Conservation (phyloP, 2,888 invertebrate species). For the Lasioglossum zephyrum region DNA sequence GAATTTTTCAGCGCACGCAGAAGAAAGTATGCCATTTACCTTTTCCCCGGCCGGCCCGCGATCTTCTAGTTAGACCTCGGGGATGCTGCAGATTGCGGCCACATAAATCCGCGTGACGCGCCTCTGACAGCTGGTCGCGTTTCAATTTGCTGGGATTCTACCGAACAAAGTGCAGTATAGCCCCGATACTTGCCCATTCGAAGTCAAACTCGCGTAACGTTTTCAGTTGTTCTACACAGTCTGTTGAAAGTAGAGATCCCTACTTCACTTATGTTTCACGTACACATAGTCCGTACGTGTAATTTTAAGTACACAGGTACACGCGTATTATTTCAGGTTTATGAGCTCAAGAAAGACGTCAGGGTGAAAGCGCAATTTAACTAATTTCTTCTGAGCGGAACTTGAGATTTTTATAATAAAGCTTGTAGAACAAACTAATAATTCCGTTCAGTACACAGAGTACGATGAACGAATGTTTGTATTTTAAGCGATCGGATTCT, state of each 20-base stretch:
- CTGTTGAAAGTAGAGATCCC: too few species aligned
- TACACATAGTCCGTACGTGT: too few species aligned
- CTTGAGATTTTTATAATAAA: too few species aligned
- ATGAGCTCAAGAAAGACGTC: too few species aligned
- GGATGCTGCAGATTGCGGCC: slow-evolving; percentile 25
- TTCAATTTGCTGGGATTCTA: slow-evolving; percentile 20
- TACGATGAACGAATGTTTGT: not conserved
- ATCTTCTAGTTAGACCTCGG: slow-evolving; percentile 12
- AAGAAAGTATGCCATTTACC: slow-evolving; percentile 47
- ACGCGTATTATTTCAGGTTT: too few species aligned
- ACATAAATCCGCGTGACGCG: slow-evolving; percentile 5
- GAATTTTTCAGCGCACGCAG: slow-evolving; percentile 59
- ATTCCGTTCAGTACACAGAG: not conserved
- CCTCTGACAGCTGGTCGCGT: slow-evolving; percentile 6
- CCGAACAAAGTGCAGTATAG: not conserved
- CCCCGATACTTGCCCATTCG: not conserved
- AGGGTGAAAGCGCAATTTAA: too few species aligned
- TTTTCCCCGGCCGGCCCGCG: slow-evolving; percentile 15
- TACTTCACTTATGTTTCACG: too few species aligned
- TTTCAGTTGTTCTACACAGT: not conserved
- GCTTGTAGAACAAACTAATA: not conserved
- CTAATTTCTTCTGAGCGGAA: too few species aligned
- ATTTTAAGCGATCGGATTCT: not conserved
- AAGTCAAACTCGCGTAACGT: not conserved
- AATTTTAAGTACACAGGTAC: too few species aligned